A percentile compares a stretch with the other conserved stretches of the same genome.
Conservation (phyloP, 1,140 invertebrate species). For the Ganaspis sp. region DNA sequence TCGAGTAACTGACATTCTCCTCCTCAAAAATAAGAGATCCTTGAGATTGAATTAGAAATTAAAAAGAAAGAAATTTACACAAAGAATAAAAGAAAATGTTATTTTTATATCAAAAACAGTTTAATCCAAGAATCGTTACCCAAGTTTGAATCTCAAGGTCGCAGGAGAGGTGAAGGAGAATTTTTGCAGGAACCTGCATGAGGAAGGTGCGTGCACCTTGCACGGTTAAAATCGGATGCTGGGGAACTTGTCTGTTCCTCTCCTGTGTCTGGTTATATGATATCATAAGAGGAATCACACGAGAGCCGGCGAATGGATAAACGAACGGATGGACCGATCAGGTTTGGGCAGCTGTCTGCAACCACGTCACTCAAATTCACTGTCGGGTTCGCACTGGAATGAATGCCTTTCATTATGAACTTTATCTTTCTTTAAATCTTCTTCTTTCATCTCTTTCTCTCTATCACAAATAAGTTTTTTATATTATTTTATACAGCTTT, state of each 20-base stretch:
- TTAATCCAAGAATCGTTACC: no score
- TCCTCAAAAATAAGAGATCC: no score
- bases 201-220: slow-evolving; percentile 54
- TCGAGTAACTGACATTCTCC: no score
- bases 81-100: no score
- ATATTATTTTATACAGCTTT: slow-evolving; percentile 19
- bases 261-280: slow-evolving; percentile 69
- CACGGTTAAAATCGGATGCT: slow-evolving; percentile 39
- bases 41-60: no score
- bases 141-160: slow-evolving; percentile 17
- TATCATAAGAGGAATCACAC: slow-evolving; percentile 73
- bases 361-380: slow-evolving; percentile 74
- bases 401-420: slow-evolving; percentile 75
- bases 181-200: slow-evolving; percentile 35
- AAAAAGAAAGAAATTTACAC: no score
- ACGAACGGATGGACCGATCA: slow-evolving; percentile 65
- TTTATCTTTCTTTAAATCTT: slow-evolving; percentile 69
- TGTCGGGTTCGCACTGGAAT: slow-evolving; percentile 69
- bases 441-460: slow-evolving; percentile 32
- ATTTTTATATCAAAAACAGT: no score
- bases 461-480: slow-evolving; percentile 38
- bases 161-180: slow-evolving; percentile 32
- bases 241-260: slow-evolving; percentile 35
- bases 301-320: slow-evolving; percentile 63
- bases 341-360: slow-evolving; percentile 76